Evolutionary conservation across 1,140 invertebrate genomes (phyloP).

Genomic region (Euwallacea similis): DNA sequence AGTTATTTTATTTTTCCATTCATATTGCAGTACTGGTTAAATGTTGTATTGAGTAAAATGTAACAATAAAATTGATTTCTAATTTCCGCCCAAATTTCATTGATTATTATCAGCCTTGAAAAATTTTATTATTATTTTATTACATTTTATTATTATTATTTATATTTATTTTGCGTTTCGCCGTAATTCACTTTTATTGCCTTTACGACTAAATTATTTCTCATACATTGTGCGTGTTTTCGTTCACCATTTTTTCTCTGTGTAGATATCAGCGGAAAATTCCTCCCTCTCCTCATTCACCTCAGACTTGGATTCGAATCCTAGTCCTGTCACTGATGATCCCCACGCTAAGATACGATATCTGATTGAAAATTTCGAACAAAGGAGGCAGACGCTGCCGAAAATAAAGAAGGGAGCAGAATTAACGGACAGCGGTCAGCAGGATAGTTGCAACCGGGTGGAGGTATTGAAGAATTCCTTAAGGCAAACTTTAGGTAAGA

Average conservation of each 20-base stretch:
- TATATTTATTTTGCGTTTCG: too few species aligned
- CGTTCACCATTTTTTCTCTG: neutral
- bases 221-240: too few species aligned
- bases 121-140: too few species aligned
- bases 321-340: constrained; percentile 45
- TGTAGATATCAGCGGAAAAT: constrained; percentile 33
- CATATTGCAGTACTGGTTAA: too few species aligned
- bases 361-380: constrained; percentile 47
- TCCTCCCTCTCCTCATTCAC: constrained; percentile 44
- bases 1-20: too few species aligned
- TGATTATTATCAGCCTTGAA: too few species aligned
- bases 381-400: constrained; percentile 20
- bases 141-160: too few species aligned
- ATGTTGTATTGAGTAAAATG: too few species aligned
- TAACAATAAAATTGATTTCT: too few species aligned
- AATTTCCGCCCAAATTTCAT: too few species aligned
- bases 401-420: constrained; percentile 11
- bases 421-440: neutral
- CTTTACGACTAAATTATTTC: too few species aligned
- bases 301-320: constrained; percentile 49
- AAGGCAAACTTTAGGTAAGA: constrained; percentile 29
- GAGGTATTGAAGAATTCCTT: constrained; percentile 38
- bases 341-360: constrained; percentile 43
- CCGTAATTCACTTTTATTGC: too few species aligned
- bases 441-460: constrained; percentile 23